Conservation (phyloP, 2,797 vertebrate genomes). For the Artibeus jamaicensis region DNA sequence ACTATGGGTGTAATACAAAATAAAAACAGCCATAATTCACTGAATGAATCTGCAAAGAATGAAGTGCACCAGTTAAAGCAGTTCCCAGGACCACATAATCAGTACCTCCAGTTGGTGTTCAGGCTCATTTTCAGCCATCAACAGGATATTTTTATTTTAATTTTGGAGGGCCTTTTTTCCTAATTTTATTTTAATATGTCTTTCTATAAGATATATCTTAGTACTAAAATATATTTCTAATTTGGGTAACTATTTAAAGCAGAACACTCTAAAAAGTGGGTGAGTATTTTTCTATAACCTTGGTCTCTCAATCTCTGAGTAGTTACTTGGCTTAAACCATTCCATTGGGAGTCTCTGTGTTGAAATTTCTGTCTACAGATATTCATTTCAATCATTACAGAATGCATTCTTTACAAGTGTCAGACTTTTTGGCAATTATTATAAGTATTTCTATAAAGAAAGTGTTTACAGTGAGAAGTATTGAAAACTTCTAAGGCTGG, state of each 20-base stretch:
- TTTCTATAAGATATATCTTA: not conserved
- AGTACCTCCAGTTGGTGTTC: not conserved
- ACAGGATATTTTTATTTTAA: not conserved
- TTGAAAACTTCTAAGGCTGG: not conserved
- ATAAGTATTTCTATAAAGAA: not conserved
- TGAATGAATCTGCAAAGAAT: not conserved
- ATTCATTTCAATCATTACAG: not conserved
- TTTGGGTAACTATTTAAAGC: not conserved
- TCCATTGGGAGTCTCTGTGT: not conserved
- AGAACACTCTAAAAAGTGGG: not conserved
- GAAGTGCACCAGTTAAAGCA: not conserved
- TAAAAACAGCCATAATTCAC: not conserved
- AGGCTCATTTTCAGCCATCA: not conserved
- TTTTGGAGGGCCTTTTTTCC: not conserved
- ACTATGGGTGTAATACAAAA: not conserved
- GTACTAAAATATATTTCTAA: not conserved
- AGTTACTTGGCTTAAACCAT: not conserved
- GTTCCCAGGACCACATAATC: not conserved
- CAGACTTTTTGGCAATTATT: not conserved
- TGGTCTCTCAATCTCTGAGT: not conserved
- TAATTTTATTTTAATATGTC: not conserved
- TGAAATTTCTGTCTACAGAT: not conserved
- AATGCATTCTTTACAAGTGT: not conserved
- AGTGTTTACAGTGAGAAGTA: not conserved
- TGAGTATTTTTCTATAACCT: not conserved